Percentiles rank a stretch among this genome's conserved stretches.
Evolutionary conservation across 2,888 invertebrate genomes (phyloP).

Genomic region (Agrotis ipsilon): DNA sequence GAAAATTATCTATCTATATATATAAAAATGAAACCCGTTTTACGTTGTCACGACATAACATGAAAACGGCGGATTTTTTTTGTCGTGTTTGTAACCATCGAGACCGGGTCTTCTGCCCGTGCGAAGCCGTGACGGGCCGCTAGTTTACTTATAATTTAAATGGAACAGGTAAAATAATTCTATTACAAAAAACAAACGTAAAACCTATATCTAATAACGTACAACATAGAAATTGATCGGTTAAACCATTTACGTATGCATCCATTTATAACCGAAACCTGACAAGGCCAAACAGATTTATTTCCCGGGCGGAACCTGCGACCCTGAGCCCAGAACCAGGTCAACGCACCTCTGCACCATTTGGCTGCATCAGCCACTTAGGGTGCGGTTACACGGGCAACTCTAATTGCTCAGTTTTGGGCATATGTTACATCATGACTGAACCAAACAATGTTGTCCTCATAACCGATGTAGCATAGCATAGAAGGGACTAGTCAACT

Average conservation of each 20-base stretch:
- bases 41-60: too few species aligned
- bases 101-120: too few species aligned
- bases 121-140: too few species aligned
- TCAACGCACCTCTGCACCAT: conserved; percentile 36
- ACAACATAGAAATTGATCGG: neutral
- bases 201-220: neutral
- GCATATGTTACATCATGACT: neutral
- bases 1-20: too few species aligned
- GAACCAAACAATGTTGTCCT: too few species aligned
- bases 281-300: conserved; percentile 36
- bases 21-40: too few species aligned
- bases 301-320: conserved; percentile 13
- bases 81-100: too few species aligned
- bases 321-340: conserved; percentile 38
- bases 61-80: too few species aligned
- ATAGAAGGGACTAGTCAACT: too few species aligned
- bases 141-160: too few species aligned
- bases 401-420: neutral
- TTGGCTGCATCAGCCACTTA: conserved; percentile 33
- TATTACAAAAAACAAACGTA: neutral
- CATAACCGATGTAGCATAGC: too few species aligned
- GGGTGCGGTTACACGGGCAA: neutral
- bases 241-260: conserved; percentile 1
- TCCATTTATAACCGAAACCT: neutral
- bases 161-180: neutral